Base-by-base conservation (phyloP, 2,113 vertebrate genomes). In the Bufo gargarizans region DNA sequence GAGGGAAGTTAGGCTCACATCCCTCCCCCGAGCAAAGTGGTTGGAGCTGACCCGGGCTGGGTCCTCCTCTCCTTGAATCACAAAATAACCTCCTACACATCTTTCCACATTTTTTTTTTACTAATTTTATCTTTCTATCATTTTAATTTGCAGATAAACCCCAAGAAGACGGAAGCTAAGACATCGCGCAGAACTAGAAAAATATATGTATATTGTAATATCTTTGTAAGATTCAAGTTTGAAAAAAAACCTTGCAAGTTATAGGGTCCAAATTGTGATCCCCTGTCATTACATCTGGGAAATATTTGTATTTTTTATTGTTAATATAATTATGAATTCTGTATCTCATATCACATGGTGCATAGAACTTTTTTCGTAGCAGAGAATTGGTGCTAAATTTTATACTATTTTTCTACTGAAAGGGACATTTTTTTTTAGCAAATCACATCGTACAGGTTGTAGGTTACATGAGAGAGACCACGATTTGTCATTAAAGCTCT, bases 381-480 rank as follows among this genome's bases (percentile, higher is more conserved):
- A 93, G 91, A 93, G 90, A 91, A 86, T 89, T 89, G 94, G 94
- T 95, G 94, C 94, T 95, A 94, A 94, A 91, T 87, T 87, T 93
- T 91, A 90, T 91, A 85, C 43, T 89, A 90, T 82, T 87, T 86
- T 80, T 77, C 71, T 0, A 89, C 89, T 90, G 92, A 92, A 92
- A 91, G 90, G 94, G 91, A 92, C 92, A 16, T 56, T 79, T 92
- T 43, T 77, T 80, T 92, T 65, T 91, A 90, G 90, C 89, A 91
- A 90, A 91, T 89, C 84, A 86, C 69, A 92, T 82, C 16, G 14
- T 14, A 53, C 20, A 71, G 45, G 81, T 69, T 50, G 43, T 63
- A 80, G 53, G 77, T 55, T 53, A 77, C 17, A 77, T 55, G 43
- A 22, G 12, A 55, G 56, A 6, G 76, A 77, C 2, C 11, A 14